A percentile compares a stretch with the other conserved stretches of the same genome.
These are phyloP conservation scores for Cliona cf. orientalis DNA, from an alignment of 37 sponge, comb jelly and placozoan species.

Conservation along the genomic window DNA sequence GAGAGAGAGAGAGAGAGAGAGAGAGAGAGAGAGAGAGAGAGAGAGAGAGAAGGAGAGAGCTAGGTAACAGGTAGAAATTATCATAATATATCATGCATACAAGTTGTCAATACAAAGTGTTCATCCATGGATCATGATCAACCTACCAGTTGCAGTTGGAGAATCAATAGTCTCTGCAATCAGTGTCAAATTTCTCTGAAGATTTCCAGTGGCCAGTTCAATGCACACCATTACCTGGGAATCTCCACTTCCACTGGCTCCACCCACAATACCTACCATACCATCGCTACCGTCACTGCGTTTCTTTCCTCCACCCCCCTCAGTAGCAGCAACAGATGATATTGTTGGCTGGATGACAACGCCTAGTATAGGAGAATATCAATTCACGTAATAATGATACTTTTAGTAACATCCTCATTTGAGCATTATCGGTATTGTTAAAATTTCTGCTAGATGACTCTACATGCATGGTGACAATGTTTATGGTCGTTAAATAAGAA, in stretches of 20 bases:
- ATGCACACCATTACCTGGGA: neutral
- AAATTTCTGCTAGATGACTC: too few species aligned
- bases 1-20: neutral
- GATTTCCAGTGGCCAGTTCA: neutral
- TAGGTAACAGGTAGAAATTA: too few species aligned
- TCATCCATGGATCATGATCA: neutral
- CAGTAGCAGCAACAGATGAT: neutral
- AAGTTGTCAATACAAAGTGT: neutral
- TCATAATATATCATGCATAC: too few species aligned
- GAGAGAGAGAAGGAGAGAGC: too few species aligned
- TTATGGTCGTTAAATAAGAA: too few species aligned
- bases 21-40: neutral
- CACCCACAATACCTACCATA: neutral
- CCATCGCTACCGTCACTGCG: neutral
- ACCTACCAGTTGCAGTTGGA: neutral
- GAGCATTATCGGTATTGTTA: too few species aligned
- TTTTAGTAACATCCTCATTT: too few species aligned
- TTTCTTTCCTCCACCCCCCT: neutral
- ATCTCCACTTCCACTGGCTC: neutral
- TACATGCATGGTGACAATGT: too few species aligned
- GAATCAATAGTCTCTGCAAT: neutral
- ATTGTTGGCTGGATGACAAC: neutral
- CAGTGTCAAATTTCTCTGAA: neutral
- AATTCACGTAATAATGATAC: too few species aligned
- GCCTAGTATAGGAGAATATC: too few species aligned